phyloP scores from a whole-genome alignment of 2,888 invertebrate species.

The Nymphalis urticae region DNA sequence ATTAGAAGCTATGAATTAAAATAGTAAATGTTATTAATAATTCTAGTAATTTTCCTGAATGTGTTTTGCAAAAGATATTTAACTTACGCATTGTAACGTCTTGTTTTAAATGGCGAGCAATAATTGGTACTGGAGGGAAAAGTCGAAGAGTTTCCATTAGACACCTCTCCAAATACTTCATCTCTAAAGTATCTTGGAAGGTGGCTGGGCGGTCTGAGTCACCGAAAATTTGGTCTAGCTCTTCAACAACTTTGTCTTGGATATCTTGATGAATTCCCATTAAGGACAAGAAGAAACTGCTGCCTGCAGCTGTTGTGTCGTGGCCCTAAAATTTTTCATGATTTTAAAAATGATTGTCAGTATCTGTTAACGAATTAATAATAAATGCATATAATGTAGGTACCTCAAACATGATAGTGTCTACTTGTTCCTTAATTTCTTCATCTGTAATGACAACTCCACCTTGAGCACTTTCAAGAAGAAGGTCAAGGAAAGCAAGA shows the following conservation, averaged over 20 bases:
- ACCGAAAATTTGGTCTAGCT: slow-evolving; percentile 88
- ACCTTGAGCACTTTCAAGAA: slow-evolving; percentile 89
- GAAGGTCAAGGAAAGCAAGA: slow-evolving; percentile 92
- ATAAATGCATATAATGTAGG: slow-evolving; percentile 33
- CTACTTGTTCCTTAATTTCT: slow-evolving; percentile 91
- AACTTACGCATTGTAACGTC: slow-evolving; percentile 86
- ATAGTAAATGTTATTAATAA: not conserved
- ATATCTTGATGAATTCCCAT: slow-evolving; percentile 88
- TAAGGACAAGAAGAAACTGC: slow-evolving; percentile 89
- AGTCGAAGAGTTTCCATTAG: slow-evolving; percentile 90
- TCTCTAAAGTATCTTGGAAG: slow-evolving; percentile 91
- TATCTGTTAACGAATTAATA: not conserved
- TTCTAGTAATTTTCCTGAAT: too few relatives aligned
- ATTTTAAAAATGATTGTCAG: not conserved
- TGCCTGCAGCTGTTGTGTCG: slow-evolving; percentile 91
- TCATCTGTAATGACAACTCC: slow-evolving; percentile 87
- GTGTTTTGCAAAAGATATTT: not conserved
- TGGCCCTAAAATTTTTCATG: slow-evolving; percentile 81
- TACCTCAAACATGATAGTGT: slow-evolving; percentile 94
- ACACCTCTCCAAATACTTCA: slow-evolving; percentile 92
- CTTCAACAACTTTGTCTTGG: slow-evolving; percentile 87
- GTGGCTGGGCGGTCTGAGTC: slow-evolving; percentile 88
- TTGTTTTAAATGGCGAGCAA: slow-evolving; percentile 87
- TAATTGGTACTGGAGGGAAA: slow-evolving; percentile 90
- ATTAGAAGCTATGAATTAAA: slow-evolving; percentile 73